Base-by-base conservation (phyloP, 2,113 vertebrate genomes). In the Gopherus flavomarginatus region DNA sequence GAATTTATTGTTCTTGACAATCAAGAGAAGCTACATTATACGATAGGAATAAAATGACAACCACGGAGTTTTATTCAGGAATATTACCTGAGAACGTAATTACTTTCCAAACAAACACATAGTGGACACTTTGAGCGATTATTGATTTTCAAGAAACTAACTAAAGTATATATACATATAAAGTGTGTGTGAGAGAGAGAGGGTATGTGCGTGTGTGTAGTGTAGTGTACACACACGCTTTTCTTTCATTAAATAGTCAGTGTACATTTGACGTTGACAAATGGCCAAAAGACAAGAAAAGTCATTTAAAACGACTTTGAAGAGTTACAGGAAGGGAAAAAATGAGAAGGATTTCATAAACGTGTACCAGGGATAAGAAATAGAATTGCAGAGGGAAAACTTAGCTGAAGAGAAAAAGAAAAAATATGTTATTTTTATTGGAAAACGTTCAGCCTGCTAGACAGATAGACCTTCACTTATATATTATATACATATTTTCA, bases 221-320 rank as follows among this genome's bases (percentile, higher is more conserved):
- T 35, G 29, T 8, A 26, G 87, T 93, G 81, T 90, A 95, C 42
- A 95, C 82, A 89, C 82, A 90, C 95, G 92, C 94, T 98, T 97
- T 97, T 95, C 96, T 98, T 96, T 97, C 94, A 98, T 96, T 89
- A 98, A 98, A 98, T 95, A 97, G 97, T 93, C 94, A 59, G 81
- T 65, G 29, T 84, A 86, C 88, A 92, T 86, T 90, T 99, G 98
- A 99, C 98, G 97, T 96, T 99, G 98, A 98, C 97, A 98, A 98
- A 98, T 98, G 98, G 97, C 94, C 84, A 93, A 96, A 96, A 98
- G 97, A 98, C 94, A 92, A 90, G 93, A 97, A 98, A 98, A 98
- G 97, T 98, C 92, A 98, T 98, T 99, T 98, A 97, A 91, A 98
- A 98, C 97, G 97, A 98, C 96, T 98, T 98, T 94, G 98, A 98